phyloP scores from a whole-genome alignment of 2,113 vertebrate species.

The Chloebia gouldiae region DNA sequence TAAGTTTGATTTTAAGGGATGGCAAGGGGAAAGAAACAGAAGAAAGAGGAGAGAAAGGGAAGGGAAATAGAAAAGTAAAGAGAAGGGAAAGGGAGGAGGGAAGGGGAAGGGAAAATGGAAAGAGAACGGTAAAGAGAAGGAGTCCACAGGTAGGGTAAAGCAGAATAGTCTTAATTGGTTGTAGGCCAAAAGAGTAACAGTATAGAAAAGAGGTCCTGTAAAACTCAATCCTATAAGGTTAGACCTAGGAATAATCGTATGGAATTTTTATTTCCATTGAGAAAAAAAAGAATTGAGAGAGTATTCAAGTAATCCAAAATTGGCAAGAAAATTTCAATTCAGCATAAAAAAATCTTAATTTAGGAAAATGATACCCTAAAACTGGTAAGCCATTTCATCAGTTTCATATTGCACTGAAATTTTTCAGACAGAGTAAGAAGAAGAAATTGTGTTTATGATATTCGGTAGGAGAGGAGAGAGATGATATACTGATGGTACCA shows the following conservation, averaged over 20 bases:
- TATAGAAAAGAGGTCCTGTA: background rate
- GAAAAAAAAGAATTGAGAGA: background rate
- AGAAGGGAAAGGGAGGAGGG: rapidly evolving
- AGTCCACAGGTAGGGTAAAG: background rate
- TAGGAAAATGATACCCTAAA: background rate
- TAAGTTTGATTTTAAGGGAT: background rate
- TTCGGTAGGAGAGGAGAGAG: background rate
- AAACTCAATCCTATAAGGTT: rapidly evolving
- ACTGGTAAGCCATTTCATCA: background rate
- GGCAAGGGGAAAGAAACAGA: too few species aligned
- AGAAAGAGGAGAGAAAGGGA: background rate
- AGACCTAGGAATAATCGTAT: background rate
- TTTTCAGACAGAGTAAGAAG: background rate
- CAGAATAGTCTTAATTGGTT: background rate
- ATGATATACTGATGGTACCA: rapidly evolving
- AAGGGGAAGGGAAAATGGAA: background rate
- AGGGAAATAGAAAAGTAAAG: background rate
- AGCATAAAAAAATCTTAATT: background rate
- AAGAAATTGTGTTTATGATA: background rate
- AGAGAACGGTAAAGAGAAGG: background rate
- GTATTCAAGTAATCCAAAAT: background rate
- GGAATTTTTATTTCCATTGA: background rate
- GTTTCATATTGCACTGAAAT: background rate
- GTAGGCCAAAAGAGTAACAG: background rate
- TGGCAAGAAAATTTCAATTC: background rate